Conservation (phyloP, 2,888 invertebrate species). For the Trissonchulus sp. region DNA sequence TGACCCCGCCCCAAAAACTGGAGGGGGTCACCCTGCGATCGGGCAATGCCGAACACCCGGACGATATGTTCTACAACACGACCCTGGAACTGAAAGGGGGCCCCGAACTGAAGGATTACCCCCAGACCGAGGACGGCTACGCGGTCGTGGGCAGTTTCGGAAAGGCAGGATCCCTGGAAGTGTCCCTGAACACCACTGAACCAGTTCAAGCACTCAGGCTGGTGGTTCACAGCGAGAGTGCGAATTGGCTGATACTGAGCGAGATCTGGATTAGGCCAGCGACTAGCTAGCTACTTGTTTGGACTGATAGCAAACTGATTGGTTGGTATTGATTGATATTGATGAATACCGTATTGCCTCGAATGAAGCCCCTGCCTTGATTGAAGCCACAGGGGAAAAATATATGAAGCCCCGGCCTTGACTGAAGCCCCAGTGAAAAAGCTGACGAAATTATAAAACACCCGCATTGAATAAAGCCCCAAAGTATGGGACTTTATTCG, state of each 20-base stretch:
- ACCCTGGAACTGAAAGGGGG: slow-evolving; percentile 68
- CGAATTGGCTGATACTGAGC: slow-evolving; percentile 53
- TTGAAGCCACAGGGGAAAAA: too few relatives aligned
- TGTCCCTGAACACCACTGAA: slow-evolving; percentile 40
- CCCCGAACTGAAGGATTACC: slow-evolving; percentile 21
- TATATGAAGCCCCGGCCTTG: too few relatives aligned
- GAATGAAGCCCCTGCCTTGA: too few relatives aligned
- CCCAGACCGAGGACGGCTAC: slow-evolving; percentile 26
- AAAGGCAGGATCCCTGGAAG: slow-evolving; percentile 47
- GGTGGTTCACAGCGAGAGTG: slow-evolving; percentile 44
- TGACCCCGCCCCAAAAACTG: slow-evolving; percentile 63
- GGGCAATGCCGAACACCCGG: slow-evolving; percentile 80
- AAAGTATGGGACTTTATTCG: too few relatives aligned
- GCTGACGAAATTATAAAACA: too few relatives aligned
- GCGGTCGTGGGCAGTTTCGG: slow-evolving; percentile 43
- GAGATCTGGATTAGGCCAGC: slow-evolving; percentile 46
- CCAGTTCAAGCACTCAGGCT: slow-evolving; percentile 45
- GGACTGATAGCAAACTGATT: too few relatives aligned
- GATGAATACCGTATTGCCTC: too few relatives aligned
- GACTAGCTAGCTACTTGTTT: too few relatives aligned
- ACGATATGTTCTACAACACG: slow-evolving; percentile 78
- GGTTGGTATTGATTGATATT: too few relatives aligned
- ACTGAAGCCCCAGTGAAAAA: too few relatives aligned
- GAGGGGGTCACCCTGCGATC: slow-evolving; percentile 56
- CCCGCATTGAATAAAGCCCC: too few relatives aligned